Evolutionary conservation across 2,113 vertebrate genomes (phyloP), one percentile per base, ranked within the genome.

Genomic region (Phrynosoma platyrhinos): DNA sequence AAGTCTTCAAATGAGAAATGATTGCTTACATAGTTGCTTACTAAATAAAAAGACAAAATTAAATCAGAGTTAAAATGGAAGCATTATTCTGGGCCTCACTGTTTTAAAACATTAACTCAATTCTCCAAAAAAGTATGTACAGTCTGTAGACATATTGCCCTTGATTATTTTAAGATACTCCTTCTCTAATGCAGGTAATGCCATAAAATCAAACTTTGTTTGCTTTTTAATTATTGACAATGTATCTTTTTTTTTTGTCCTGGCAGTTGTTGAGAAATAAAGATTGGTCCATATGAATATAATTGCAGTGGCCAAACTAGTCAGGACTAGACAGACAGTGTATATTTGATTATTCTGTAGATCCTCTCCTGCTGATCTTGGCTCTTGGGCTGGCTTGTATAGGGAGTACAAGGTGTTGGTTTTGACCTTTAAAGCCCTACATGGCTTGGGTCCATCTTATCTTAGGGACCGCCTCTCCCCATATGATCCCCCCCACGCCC

Each of bases 201-300:
- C 58, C 62, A 74, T 74, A 82, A 42, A 86, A 87, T 87, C n/a
- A n/a, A 71, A 3, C 36, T 23, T 74, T 81, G 42, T 74, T 21
- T 36, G 23, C 25, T 82, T 52, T 42, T 20, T 75, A 71, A 40
- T 69, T 30, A 78, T 25, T 32, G 25, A 8, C 18, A 55, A 58
- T 69, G 74, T 84, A 3, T 7, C 18, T 47, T 71, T 84, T 64
- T 81, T 40, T 27, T 82, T 85, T 77, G 20, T 62, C 55, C 30
- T 12, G 52, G 40, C 40, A 75, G 25, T 14, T 62, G 52, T 76
- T 62, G 72, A n/a, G 55, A 82, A 82, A 87, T 82, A 42, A 32
- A 82, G 14, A 9, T 62, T 87, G 10, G 27, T 40, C 27, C 62
- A 52, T 62, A 75, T 82, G 71, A 82, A 66, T 53, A 36, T 52